A percentile compares a stretch with the other conserved stretches of the same genome.
These are phyloP conservation scores for Macaca nemestrina DNA, from an alignment of 2,113 vertebrate species.

Conservation along the genomic window DNA sequence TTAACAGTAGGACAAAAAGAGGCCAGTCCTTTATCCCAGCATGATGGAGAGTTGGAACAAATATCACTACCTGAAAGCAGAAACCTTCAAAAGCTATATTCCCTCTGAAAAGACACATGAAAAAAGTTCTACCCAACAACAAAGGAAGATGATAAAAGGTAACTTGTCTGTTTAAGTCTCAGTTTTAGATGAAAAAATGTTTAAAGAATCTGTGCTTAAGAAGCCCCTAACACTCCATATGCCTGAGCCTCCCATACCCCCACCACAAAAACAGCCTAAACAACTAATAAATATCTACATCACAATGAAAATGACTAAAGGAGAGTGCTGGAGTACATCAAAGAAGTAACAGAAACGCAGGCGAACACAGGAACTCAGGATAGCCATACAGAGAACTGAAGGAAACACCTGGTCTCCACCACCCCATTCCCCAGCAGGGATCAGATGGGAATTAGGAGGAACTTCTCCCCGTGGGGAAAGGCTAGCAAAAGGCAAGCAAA, in stretches of 20 bases:
- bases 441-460: not conserved
- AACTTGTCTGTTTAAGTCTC: slow-evolving; percentile 16
- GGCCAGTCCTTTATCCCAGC: not conserved
- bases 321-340: not conserved
- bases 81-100: slow-evolving; percentile 2
- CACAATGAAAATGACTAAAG: not conserved
- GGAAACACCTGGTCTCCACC: not conserved
- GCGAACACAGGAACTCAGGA: not conserved
- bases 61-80: not conserved
- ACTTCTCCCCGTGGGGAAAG: not conserved
- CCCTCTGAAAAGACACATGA: not conserved
- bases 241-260: too few species aligned
- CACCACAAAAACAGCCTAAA: not conserved
- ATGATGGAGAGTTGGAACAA: not conserved
- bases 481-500: not conserved
- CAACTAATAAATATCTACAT: not conserved
- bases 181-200: not conserved
- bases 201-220: not conserved
- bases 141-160: slow-evolving; percentile 7
- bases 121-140: not conserved
- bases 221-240: not conserved
- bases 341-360: not conserved
- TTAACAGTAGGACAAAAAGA: not conserved
- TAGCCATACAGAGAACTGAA: not conserved
- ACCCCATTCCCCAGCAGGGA: not conserved